These are phyloP conservation scores for Ficedula albicollis DNA, from an alignment of 2,797 vertebrate genomes.

Conservation along the genomic window DNA sequence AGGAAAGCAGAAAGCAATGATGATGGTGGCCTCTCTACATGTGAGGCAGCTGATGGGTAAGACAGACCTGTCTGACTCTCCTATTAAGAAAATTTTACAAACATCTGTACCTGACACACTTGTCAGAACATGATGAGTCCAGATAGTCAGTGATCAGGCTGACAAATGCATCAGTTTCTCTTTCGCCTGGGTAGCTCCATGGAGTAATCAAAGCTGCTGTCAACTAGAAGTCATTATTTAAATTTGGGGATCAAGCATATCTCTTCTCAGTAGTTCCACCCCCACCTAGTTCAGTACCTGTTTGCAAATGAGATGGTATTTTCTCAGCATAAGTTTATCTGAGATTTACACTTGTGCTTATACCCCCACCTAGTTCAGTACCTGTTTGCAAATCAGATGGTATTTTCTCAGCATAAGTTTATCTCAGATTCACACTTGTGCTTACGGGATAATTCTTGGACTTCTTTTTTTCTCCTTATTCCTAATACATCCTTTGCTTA, in stretches of 20 bases:
- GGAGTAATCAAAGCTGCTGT: slow-evolving; percentile 9
- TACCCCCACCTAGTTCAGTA: neutral
- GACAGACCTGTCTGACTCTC: neutral
- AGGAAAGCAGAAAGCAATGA: neutral
- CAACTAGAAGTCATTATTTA: slow-evolving; percentile 24
- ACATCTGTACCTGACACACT: neutral
- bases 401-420: slow-evolving; percentile 33
- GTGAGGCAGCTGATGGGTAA: neutral
- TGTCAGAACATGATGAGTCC: neutral
- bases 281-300: neutral
- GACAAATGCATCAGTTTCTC: neutral
- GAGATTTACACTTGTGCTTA: neutral
- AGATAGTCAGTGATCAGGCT: neutral
- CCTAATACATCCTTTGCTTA: neutral
- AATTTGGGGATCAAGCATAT: neutral
- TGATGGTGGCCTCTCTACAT: neutral
- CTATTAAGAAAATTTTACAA: neutral
- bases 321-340: slow-evolving; percentile 24
- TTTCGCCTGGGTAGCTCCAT: neutral
- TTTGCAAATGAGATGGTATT: neutral
- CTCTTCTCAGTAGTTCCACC: neutral
- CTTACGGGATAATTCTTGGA: neutral
- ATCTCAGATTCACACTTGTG: neutral
- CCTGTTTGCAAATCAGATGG: neutral
- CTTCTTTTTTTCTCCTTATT: neutral